phyloP scores from a whole-genome alignment of 2,113 vertebrate genomes.

The Sprattus sprattus region DNA sequence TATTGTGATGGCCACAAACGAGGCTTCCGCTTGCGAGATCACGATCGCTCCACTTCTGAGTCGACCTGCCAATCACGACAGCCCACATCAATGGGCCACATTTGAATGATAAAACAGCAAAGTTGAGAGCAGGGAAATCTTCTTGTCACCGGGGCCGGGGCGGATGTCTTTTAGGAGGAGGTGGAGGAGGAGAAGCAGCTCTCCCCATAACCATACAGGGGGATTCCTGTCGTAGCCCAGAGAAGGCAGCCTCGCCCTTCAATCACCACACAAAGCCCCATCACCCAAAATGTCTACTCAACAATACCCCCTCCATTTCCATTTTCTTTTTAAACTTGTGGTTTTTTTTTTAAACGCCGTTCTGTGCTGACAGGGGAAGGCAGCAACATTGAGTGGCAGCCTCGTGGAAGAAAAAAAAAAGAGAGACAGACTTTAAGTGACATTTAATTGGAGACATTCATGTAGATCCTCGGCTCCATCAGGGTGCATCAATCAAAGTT shows the following conservation, averaged over 20 bases:
- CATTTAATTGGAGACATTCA: conserved; percentile 71
- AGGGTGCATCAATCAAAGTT: conserved; percentile 68
- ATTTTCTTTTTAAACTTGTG: conserved; percentile 42
- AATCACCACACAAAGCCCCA: conserved; percentile 64
- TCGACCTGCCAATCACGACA: conserved; percentile 64
- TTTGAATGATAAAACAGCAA: conserved; percentile 70
- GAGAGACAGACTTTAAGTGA: conserved; percentile 71
- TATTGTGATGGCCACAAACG: conserved; percentile 67
- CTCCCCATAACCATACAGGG: conserved; percentile 61
- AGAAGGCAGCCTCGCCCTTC: conserved; percentile 41
- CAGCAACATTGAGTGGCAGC: conserved; percentile 63
- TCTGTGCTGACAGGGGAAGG: conserved; percentile 60
- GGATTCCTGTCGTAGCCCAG: conserved; percentile 17
- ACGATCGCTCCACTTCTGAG: conserved; percentile 61
- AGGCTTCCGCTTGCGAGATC: conserved; percentile 63
- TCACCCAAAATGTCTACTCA: conserved; percentile 67
- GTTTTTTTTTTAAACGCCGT: not conserved
- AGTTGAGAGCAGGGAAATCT: conserved; percentile 65
- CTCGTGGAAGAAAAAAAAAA: conserved; percentile 43
- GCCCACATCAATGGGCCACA: conserved; percentile 59
- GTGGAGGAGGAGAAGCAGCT: conserved; percentile 39
- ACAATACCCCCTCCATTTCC: conserved; percentile 61
- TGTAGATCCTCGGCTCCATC: conserved; percentile 63
- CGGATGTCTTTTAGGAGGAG: conserved; percentile 44
- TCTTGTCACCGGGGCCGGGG: conserved; percentile 57